Percentiles rank a stretch among this genome's conserved stretches.
phyloP scores from a whole-genome alignment of 2,888 invertebrate species.

The Dione juno region DNA sequence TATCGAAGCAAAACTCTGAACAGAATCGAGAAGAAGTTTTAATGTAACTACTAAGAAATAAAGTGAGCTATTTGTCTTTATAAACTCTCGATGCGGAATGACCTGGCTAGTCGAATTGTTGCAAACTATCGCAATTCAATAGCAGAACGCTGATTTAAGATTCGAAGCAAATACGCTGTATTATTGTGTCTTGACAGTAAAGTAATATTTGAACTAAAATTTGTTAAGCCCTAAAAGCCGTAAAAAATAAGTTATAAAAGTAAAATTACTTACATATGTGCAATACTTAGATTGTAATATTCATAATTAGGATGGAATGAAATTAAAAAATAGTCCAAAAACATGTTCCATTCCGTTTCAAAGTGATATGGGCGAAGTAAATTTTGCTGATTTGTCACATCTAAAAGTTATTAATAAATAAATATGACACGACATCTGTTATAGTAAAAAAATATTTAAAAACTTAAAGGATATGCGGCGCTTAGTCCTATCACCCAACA shows the following conservation, averaged over 20 bases:
- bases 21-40: conserved; percentile 62
- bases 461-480: too few relatives aligned
- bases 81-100: conserved; percentile 56
- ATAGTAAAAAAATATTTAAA: too few relatives aligned
- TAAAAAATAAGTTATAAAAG: neutral
- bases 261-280: neutral
- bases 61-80: conserved; percentile 75
- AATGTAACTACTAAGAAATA: conserved; percentile 68
- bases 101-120: conserved; percentile 41
- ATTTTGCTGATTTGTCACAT: neutral
- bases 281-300: neutral
- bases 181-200: conserved; percentile 10
- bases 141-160: conserved; percentile 45
- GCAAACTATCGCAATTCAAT: conserved; percentile 46
- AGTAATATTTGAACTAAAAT: neutral
- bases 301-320: neutral
- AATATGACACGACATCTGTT: neutral
- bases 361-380: too few relatives aligned
- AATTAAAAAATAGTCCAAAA: too few relatives aligned
- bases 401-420: neutral
- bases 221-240: neutral
- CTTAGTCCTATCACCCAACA: too few relatives aligned
- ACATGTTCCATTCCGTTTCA: too few relatives aligned
- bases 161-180: conserved; percentile 23
- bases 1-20: conserved; percentile 42